phyloP scores from a whole-genome alignment of 2,888 invertebrate species.

The Nomada hirtipes region DNA sequence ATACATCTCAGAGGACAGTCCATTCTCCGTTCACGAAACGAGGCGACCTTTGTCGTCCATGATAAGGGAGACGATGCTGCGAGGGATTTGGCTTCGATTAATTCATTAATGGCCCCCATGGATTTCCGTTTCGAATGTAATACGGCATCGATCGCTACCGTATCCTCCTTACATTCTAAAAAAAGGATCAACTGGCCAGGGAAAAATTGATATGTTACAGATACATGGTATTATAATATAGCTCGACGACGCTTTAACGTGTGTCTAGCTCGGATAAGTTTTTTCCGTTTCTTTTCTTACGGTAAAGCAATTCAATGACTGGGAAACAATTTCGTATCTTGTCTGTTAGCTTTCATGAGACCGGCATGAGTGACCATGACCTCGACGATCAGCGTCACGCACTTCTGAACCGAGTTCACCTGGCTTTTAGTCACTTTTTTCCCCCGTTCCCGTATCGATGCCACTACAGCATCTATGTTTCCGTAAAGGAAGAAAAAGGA shows the following conservation, averaged over 20 bases:
- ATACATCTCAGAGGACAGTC: neutral
- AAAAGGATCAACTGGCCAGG: too few species aligned
- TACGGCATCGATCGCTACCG: too few species aligned
- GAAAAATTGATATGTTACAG: too few species aligned
- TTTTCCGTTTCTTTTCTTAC: constrained; percentile 2
- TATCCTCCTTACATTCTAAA: too few species aligned
- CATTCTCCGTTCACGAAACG: constrained; percentile 6
- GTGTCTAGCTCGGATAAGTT: neutral
- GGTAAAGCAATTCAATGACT: constrained; percentile 42
- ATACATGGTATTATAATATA: too few species aligned
- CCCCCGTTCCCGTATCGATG: neutral
- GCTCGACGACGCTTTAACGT: too few species aligned
- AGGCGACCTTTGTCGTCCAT: neutral
- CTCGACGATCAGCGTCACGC: constrained; percentile 50
- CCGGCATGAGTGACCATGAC: constrained; percentile 59
- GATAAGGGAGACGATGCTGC: neutral
- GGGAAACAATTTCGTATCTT: constrained; percentile 47
- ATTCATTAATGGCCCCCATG: too few species aligned
- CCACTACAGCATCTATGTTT: neutral
- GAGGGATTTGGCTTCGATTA: neutral
- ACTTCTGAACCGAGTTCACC: constrained; percentile 40
- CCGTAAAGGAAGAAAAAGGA: neutral
- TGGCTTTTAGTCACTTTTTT: constrained; percentile 48
- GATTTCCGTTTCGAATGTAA: too few species aligned
- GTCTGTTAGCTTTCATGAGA: constrained; percentile 46